Conservation (phyloP, 2,888 invertebrate genomes). For the Dryomyza anilis region DNA sequence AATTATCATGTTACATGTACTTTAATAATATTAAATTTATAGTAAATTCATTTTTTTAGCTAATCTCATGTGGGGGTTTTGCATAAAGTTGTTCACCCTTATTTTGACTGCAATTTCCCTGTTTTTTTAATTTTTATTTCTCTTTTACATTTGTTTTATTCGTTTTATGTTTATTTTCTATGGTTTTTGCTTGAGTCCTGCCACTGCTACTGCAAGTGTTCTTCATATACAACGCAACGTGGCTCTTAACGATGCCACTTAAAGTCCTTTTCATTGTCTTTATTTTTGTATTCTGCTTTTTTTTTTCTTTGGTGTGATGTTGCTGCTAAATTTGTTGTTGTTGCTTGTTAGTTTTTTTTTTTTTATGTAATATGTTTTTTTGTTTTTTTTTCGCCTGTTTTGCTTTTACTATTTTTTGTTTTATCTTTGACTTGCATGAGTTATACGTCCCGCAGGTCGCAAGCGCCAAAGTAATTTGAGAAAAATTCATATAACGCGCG, state of each 20-base stretch:
- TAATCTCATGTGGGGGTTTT: too few species aligned
- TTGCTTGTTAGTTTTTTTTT: neutral
- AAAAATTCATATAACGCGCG: too few species aligned
- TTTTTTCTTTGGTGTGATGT: neutral
- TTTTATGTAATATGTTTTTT: neutral
- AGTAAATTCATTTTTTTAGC: too few species aligned
- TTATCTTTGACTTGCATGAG: neutral
- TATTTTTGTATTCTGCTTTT: neutral
- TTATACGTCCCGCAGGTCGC: constrained; percentile 3
- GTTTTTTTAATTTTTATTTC: too few species aligned
- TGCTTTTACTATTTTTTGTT: neutral
- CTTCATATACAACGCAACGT: constrained; percentile 24
- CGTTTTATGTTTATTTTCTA: constrained; percentile 1
- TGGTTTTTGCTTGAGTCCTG: neutral
- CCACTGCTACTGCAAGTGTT: neutral
- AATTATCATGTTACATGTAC: too few species aligned
- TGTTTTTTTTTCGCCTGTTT: neutral
- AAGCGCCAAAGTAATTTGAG: neutral
- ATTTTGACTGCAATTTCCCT: too few species aligned
- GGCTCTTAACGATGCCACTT: constrained; percentile 31
- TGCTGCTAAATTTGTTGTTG: neutral
- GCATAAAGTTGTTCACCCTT: too few species aligned
- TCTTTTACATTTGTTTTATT: constrained; percentile 5
- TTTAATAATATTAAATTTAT: too few species aligned
- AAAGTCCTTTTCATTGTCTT: constrained; percentile 25